These are phyloP conservation scores for Ceratina japonica DNA, from an alignment of 1,140 invertebrate species.

Conservation along the genomic window DNA sequence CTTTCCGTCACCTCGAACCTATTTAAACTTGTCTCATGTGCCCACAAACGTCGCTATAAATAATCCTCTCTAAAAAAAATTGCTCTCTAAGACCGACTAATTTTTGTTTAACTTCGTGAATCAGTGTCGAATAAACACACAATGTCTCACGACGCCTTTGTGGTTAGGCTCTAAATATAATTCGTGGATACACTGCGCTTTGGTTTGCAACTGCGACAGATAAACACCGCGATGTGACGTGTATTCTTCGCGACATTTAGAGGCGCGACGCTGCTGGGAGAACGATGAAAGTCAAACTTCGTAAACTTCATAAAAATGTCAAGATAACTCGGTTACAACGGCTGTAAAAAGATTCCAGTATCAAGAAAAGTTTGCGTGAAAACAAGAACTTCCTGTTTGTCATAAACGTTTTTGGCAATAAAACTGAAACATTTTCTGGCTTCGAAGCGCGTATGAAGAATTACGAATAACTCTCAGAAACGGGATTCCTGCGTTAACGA, in stretches of 20 bases:
- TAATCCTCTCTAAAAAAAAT: conserved; percentile 20
- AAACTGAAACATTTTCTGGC: background rate
- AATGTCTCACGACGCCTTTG: too few species aligned
- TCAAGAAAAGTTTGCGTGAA: background rate
- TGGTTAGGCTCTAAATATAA: conserved; percentile 3
- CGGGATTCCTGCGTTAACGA: background rate
- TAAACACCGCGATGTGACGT: background rate
- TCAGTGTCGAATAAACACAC: background rate
- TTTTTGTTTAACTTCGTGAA: background rate
- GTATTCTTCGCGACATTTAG: background rate
- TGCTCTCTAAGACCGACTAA: background rate
- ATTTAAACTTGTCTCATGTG: conserved; percentile 29
- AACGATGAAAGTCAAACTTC: conserved; percentile 1
- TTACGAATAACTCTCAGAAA: background rate
- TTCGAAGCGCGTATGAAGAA: background rate
- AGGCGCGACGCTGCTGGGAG: background rate
- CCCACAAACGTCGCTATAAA: conserved; percentile 27
- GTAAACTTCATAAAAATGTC: background rate
- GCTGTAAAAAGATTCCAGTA: background rate
- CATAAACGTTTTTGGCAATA: background rate
- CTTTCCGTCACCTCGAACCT: conserved; percentile 33
- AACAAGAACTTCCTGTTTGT: background rate
- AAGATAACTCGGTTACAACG: background rate
- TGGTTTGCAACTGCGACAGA: background rate
- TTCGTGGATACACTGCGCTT: too few species aligned